These are phyloP conservation scores for Myotis planiceps DNA, from an alignment of 2,797 vertebrate genomes.

Conservation along the genomic window DNA sequence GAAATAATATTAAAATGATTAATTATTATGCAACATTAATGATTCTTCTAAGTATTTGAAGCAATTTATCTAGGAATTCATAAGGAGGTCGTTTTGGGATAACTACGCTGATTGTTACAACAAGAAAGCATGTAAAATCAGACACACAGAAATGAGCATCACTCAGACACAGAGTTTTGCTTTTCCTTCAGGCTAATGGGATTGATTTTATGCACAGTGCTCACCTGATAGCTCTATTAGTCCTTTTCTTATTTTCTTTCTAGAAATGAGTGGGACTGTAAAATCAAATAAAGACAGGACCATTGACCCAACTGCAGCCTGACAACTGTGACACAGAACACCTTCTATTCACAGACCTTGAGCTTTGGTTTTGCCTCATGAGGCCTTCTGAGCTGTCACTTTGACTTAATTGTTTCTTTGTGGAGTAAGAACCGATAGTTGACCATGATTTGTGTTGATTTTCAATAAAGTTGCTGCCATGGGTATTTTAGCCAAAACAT, in stretches of 20 bases:
- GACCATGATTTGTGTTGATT: constrained; percentile 77
- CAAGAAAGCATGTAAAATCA: neutral
- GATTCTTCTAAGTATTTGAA: neutral
- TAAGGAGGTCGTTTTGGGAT: neutral
- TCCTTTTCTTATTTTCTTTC: neutral
- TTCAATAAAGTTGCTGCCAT: constrained; percentile 78
- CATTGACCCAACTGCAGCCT: constrained; percentile 19
- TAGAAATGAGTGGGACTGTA: constrained; percentile 46
- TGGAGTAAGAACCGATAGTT: constrained; percentile 53
- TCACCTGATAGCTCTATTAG: constrained; percentile 60
- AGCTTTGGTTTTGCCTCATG: neutral
- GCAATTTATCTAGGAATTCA: neutral
- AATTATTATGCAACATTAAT: neutral
- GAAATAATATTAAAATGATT: neutral
- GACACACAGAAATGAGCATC: neutral
- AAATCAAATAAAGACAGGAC: constrained; percentile 60
- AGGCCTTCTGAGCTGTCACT: constrained; percentile 56
- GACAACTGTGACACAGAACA: constrained; percentile 15
- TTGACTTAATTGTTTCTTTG: constrained; percentile 70
- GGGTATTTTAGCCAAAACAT: constrained; percentile 73
- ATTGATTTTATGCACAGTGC: constrained; percentile 56
- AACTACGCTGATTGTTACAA: neutral
- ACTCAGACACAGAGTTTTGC: neutral
- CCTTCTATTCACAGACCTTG: neutral
- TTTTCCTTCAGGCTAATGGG: constrained; percentile 42